phyloP scores from a whole-genome alignment of 1,140 invertebrate genomes.

The Diachasmimorpha longicaudata region DNA sequence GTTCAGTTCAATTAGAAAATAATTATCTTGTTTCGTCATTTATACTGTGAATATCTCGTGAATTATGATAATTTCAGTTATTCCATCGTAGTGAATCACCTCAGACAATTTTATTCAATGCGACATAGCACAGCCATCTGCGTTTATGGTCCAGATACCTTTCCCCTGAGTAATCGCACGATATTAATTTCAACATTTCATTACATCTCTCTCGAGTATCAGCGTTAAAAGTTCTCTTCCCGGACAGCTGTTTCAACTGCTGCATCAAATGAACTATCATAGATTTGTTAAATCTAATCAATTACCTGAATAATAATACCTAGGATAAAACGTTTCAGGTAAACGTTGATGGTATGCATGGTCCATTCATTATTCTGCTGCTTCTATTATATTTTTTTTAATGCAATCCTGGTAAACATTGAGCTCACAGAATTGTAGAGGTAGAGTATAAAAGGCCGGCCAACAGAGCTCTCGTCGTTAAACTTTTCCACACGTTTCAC shows the following conservation, averaged over 20 bases:
- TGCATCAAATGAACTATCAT: neutral
- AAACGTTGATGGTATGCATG: too few relatives aligned
- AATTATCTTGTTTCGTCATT: too few relatives aligned
- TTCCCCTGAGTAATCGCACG: too few relatives aligned
- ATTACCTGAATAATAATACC: neutral
- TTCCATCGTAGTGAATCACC: neutral
- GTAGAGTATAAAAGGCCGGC: slow-evolving; percentile 20
- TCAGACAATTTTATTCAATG: slow-evolving; percentile 1
- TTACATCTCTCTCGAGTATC: too few relatives aligned
- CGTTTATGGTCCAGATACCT: neutral
- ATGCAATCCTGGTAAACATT: neutral
- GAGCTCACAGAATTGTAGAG: neutral
- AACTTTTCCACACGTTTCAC: neutral
- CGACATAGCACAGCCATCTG: slow-evolving; percentile 20
- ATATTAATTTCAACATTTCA: too few relatives aligned
- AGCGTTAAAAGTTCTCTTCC: too few relatives aligned
- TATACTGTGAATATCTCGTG: neutral
- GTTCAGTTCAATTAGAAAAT: too few relatives aligned
- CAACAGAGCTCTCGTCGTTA: slow-evolving; percentile 11
- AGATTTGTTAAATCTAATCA: neutral
- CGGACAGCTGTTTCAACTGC: neutral
- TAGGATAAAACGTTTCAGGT: neutral
- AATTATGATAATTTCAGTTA: neutral
- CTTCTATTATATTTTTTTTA: neutral
- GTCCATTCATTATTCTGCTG: neutral